Evolutionary conservation across 2,113 vertebrate species (phyloP), one percentile per base, ranked within the genome.

Genomic region (Geococcyx californianus): DNA sequence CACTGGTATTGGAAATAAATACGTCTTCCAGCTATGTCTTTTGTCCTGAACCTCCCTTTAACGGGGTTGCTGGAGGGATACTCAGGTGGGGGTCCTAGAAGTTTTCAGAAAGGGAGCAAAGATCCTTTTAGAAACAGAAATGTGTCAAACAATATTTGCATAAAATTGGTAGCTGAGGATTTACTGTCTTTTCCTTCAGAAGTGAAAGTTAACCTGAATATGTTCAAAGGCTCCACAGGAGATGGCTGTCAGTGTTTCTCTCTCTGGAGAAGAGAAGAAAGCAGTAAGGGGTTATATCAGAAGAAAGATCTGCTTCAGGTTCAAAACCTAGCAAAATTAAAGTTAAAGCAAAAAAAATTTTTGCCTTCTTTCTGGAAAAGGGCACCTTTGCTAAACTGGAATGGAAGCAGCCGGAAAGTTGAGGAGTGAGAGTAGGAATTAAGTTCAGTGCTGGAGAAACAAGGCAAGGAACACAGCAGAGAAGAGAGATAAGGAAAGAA

Each of bases 111-210:
- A 68, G 16, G 11, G 33, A 95, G 20, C 42, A 86, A 73, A 81
- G 42, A 83, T 47, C 33, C 28, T 91, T 93, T 86, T 47, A 87
- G 84, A 92, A 94, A 86, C 0, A 95, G 31, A 34, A 33, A 23
- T 2, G 13, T 89, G 72, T 94, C 89, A 63, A 92, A 70, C 16
- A 76, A 64, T 13, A 80, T 85, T 81, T 91, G 67, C 82, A 84
- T 95, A 67, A 95, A 94, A 90, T 93, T 13, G 1, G 64, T 69
- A 94, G 67, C 42, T 94, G 69, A 62, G 84, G 52, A 68, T 89
- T 83, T 85, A 55, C 47, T 93, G 95, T 76, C 64, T 83, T 93
- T 47, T 59, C 40, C 33, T 80, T 45, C 47, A 90, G 70, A 95
- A 85, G 36, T 52, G 45, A 69, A 85, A 93, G 78, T 56, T 84